Evolutionary conservation across 2,113 vertebrate species (phyloP).

Genomic region (Microtus pennsylvanicus): DNA sequence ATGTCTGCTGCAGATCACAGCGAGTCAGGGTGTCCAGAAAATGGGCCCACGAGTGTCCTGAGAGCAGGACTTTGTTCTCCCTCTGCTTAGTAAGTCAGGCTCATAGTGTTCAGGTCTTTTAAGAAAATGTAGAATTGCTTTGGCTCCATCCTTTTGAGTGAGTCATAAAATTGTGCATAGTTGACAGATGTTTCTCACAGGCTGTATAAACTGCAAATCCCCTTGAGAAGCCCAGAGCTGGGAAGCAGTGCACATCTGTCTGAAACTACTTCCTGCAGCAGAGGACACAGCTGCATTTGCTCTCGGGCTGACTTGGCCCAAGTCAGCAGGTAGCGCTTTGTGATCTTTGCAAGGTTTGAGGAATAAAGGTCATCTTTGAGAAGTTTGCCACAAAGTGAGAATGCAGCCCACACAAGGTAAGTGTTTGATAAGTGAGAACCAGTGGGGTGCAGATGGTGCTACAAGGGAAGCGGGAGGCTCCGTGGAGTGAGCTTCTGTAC

Average conservation of each 20-base stretch:
- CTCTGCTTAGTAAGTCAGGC: not conserved
- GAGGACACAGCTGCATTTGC: not conserved
- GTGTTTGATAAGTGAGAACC: constrained; percentile 39
- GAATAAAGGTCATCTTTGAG: constrained; percentile 1
- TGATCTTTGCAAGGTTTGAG: not conserved
- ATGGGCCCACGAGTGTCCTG: not conserved
- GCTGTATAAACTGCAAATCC: not conserved
- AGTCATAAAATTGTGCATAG: not conserved
- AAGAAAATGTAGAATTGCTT: not conserved
- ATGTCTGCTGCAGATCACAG: not conserved
- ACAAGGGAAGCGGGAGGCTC: not conserved
- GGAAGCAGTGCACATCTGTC: too few species aligned
- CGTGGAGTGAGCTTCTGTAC: not conserved
- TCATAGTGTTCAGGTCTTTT: not conserved
- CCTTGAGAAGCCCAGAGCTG: not conserved
- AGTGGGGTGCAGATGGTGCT: not conserved
- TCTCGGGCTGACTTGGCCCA: not conserved
- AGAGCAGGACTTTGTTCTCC: not conserved
- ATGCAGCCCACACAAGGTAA: not conserved
- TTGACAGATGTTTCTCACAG: constrained; percentile 27
- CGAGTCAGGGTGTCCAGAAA: not conserved
- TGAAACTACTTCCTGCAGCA: not conserved
- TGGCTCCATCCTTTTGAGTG: not conserved
- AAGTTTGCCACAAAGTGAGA: constrained; percentile 12
- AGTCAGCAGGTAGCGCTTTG: not conserved